Evolutionary conservation across 2,888 invertebrate genomes (phyloP).

Genomic region (Adelphocoris suturalis): DNA sequence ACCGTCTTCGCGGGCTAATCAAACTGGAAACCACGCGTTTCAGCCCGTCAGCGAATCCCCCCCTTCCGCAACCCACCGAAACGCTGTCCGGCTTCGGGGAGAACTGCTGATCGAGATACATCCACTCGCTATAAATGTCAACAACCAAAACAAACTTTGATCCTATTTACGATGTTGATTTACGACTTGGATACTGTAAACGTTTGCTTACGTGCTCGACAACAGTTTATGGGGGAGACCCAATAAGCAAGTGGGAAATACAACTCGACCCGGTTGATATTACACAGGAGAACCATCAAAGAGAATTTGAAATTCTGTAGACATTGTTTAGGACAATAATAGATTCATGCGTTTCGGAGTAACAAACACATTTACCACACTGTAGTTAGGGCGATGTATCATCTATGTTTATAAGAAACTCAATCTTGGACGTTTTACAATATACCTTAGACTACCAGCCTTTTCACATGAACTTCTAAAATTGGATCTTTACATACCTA

Average conservation of each 20-base stretch:
- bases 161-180: slow-evolving; percentile 68
- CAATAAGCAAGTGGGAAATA: slow-evolving; percentile 4
- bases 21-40: background rate
- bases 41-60: slow-evolving; percentile 6
- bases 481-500: too few relatives aligned
- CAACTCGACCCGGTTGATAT: slow-evolving; percentile 14
- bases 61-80: background rate
- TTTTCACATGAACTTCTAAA: too few relatives aligned
- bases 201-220: slow-evolving; percentile 66
- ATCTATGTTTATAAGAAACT: too few relatives aligned
- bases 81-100: slow-evolving; percentile 21
- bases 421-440: too few relatives aligned
- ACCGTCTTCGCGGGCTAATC: slow-evolving; percentile 1
- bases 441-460: too few relatives aligned
- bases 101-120: slow-evolving; percentile 61
- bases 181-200: slow-evolving; percentile 60
- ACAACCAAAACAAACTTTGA: slow-evolving; percentile 67
- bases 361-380: too few relatives aligned
- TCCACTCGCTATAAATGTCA: slow-evolving; percentile 60
- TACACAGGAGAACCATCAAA: background rate
- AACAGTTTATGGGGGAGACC: slow-evolving; percentile 57
- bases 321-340: background rate
- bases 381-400: too few relatives aligned
- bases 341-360: too few relatives aligned
- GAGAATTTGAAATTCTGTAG: background rate